Evolutionary conservation across 2,113 vertebrate genomes (phyloP).

Genomic region (Perognathus longimembris): DNA sequence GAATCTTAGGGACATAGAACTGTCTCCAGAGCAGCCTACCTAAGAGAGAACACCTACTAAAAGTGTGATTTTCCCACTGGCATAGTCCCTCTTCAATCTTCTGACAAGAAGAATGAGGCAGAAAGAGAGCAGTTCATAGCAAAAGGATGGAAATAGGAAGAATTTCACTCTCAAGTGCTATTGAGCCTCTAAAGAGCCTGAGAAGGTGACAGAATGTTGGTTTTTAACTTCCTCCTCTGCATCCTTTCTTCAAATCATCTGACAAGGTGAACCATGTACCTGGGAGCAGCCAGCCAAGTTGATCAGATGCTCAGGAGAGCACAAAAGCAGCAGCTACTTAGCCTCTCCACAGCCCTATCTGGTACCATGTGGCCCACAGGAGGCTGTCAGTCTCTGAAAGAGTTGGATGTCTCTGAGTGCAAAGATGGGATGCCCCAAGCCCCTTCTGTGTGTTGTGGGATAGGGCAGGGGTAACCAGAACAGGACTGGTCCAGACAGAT

Average conservation of each 20-base stretch:
- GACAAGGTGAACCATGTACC: not conserved
- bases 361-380: not conserved
- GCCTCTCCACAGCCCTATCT: not conserved
- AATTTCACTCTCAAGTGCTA: not conserved
- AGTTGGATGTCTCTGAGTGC: not conserved
- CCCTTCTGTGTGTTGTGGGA: not conserved
- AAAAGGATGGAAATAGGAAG: not conserved
- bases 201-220: conserved; percentile 54
- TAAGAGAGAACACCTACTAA: not conserved
- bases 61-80: not conserved
- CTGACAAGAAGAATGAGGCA: not conserved
- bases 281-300: not conserved
- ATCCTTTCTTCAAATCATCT: conserved; percentile 40
- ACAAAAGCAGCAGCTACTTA: not conserved
- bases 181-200: not conserved
- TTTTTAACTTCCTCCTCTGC: conserved; percentile 33
- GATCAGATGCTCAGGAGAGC: not conserved
- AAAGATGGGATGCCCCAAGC: not conserved
- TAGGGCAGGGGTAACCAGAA: not conserved
- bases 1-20: not conserved
- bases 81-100: not conserved
- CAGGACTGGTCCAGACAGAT: not conserved
- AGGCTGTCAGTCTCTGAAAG: not conserved
- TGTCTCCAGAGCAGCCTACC: not conserved
- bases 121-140: not conserved